These are phyloP conservation scores for Mungos mungo DNA, from an alignment of 2,113 vertebrate species.

Conservation along the genomic window DNA sequence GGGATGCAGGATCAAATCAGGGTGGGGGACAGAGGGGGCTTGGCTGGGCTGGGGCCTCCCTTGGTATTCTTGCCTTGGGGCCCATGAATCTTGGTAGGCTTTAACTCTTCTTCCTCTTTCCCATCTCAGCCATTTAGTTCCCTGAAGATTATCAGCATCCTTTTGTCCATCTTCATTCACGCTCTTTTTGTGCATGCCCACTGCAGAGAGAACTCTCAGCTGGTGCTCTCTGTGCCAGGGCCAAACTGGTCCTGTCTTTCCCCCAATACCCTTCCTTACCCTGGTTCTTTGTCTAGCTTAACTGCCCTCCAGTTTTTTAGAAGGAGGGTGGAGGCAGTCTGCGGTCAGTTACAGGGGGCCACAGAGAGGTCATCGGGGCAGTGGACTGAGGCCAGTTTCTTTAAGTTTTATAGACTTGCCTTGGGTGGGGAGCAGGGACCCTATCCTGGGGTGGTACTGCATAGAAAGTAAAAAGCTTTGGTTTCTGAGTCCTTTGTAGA, in stretches of 20 bases:
- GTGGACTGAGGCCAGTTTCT: background rate
- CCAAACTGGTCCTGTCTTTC: background rate
- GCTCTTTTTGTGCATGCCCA: background rate
- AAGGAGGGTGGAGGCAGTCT: background rate
- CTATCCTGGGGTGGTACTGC: background rate
- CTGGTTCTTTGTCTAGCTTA: background rate
- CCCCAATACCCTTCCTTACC: background rate
- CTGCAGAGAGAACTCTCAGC: background rate
- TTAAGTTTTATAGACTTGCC: background rate
- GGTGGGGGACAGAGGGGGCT: background rate
- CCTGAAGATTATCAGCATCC: background rate
- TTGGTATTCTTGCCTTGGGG: background rate
- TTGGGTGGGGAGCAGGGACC: background rate
- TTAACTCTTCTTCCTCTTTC: background rate
- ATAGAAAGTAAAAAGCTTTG: background rate
- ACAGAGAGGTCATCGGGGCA: background rate
- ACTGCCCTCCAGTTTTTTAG: background rate
- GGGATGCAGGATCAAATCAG: background rate
- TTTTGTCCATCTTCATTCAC: background rate
- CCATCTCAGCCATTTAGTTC: background rate
- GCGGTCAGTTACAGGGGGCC: background rate
- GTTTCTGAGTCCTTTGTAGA: background rate
- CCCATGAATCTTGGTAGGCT: background rate
- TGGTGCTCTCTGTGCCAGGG: background rate
- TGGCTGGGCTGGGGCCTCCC: background rate